A percentile compares a stretch with the other conserved stretches of the same genome.
These are phyloP conservation scores for Oedothorax gibbosus DNA, from an alignment of 1,140 invertebrate genomes.

Conservation along the genomic window DNA sequence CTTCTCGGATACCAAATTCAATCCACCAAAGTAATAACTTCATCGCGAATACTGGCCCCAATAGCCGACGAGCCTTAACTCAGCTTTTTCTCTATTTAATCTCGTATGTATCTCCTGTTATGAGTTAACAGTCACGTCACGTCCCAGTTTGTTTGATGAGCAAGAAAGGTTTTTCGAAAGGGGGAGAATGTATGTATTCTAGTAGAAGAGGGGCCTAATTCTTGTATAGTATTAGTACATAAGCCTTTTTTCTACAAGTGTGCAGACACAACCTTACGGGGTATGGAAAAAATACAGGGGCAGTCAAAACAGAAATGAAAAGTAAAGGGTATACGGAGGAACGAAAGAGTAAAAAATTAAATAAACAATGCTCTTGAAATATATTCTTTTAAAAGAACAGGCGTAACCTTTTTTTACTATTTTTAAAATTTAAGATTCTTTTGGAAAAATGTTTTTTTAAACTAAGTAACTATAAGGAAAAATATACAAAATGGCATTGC, in stretches of 20 bases:
- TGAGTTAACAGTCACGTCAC: conserved; percentile 38
- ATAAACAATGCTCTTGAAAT: no score
- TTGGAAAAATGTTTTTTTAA: no score
- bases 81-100: conserved; percentile 29
- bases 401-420: no score
- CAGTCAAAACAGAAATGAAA: conserved; percentile 54
- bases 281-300: not conserved
- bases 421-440: no score
- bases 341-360: conserved; percentile 3
- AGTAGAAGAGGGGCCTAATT: not conserved
- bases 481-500: no score
- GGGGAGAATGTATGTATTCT: not conserved
- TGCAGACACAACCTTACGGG: not conserved
- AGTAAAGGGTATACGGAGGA: conserved; percentile 17
- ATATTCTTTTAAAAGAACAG: no score
- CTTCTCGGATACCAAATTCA: conserved; percentile 36
- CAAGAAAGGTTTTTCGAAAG: conserved; percentile 5
- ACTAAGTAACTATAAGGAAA: no score
- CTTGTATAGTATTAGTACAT: no score
- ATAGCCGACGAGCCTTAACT: not conserved
- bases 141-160: conserved; percentile 44
- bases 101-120: conserved; percentile 34
- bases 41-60: not conserved
- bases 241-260: no score
- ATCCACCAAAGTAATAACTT: conserved; percentile 42